Conservation (phyloP, 2,113 vertebrate genomes). For the Ardeotis arabs region DNA sequence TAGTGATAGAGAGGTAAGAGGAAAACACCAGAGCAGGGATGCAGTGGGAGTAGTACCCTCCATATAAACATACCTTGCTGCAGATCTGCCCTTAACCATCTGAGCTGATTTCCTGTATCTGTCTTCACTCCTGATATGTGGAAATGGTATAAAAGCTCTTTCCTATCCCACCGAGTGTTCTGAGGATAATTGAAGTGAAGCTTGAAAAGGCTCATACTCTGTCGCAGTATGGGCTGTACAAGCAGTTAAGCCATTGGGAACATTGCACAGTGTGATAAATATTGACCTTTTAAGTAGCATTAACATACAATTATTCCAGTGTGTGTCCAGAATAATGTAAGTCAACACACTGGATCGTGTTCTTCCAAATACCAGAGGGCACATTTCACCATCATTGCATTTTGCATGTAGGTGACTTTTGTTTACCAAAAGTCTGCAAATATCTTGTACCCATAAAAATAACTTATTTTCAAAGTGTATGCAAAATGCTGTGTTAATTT, state of each 20-base stretch:
- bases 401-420: neutral
- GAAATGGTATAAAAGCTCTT: neutral
- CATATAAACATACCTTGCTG: neutral
- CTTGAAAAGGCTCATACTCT: neutral
- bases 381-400: neutral
- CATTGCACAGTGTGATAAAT: constrained; percentile 33
- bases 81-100: neutral
- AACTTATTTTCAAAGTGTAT: neutral
- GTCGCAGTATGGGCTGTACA: neutral
- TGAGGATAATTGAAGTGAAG: neutral
- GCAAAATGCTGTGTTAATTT: neutral
- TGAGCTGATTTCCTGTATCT: neutral
- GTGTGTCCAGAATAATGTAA: constrained; percentile 2
- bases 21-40: neutral
- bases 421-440: neutral
- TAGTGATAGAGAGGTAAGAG: neutral
- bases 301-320: constrained; percentile 1
- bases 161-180: neutral
- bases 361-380: neutral
- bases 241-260: neutral
- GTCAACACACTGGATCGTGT: neutral
- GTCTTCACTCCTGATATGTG: neutral
- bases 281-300: constrained; percentile 46
- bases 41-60: neutral
- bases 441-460: neutral